phyloP scores from a whole-genome alignment of 2,888 invertebrate species.

The Drosophila greeni region DNA sequence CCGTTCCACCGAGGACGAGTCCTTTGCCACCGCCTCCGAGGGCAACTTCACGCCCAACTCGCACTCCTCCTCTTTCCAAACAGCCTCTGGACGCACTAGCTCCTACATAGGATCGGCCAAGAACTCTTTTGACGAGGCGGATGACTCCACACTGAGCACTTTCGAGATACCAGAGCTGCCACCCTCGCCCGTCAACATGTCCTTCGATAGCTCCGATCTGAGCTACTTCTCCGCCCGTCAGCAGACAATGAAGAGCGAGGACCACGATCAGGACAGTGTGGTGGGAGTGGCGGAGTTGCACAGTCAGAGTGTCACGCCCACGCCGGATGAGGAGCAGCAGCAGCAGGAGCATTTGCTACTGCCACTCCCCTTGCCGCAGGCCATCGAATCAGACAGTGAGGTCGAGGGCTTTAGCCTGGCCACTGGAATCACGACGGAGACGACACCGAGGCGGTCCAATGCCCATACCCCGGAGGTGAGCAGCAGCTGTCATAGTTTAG shows the following conservation, averaged over 20 bases:
- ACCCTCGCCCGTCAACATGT: constrained; percentile 76
- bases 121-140: constrained; percentile 78
- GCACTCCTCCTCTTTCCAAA: constrained; percentile 84
- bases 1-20: constrained; percentile 81
- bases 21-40: constrained; percentile 85
- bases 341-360: constrained; percentile 25
- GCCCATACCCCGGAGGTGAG: constrained; percentile 77
- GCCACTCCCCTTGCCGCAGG: constrained; percentile 44
- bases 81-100: constrained; percentile 83
- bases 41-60: constrained; percentile 83
- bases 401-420: constrained; percentile 63
- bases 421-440: constrained; percentile 65
- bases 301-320: constrained; percentile 76
- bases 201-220: constrained; percentile 77
- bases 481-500: constrained; percentile 35
- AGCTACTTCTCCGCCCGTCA: constrained; percentile 76
- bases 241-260: constrained; percentile 44
- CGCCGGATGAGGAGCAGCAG: constrained; percentile 62
- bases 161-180: constrained; percentile 75
- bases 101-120: constrained; percentile 81
- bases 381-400: constrained; percentile 71
- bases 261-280: constrained; percentile 66
- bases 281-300: constrained; percentile 70
- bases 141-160: constrained; percentile 69
- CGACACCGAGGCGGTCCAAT: constrained; percentile 44